Evolutionary conservation across 2,888 invertebrate genomes (phyloP), one percentile per base, ranked within the genome.

Genomic region (Macrosoma leucophasiata): DNA sequence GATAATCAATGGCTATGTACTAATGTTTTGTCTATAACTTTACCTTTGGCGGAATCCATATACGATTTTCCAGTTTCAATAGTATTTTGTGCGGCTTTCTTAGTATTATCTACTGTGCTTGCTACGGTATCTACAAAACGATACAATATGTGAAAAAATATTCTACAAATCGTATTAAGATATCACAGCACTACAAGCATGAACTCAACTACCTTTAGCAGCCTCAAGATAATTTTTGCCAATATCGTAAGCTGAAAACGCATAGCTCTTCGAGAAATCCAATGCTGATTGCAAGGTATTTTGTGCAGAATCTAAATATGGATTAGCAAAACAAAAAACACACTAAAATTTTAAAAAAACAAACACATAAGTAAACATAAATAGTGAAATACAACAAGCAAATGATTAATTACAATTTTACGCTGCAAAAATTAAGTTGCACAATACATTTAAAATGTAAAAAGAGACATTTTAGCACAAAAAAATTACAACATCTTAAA

Each of bases 81-180:
- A 17, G 82, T 73, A 37, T 62, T 63, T 48, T 78, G 75, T 19
- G 82, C 77, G 8, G 73, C 64, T 57, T 76, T 77, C 58, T 75
- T 82, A 44, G 81, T 75, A 44, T 50, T 73, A 61, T 79, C 78
- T 63, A 78, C 68, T 41, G 76, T 68, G 44, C 58, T 68, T 32
- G 66, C 55, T 47, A 74, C 57, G 18, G 68, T 58, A 56, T 76
- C 75, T 75, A 74, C 40, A 66, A 70, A 33, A 37, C 33, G 48
- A 34, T 24, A 34, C 28, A 41, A 29, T n/a, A n/a, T n/a, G n/a
- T n/a, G n/a, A n/a, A n/a, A n/a, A n/a, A n/a, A n/a, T n/a, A 7
- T 22, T 33, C 27, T 26, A 36, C 36, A 40, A 41, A 43, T 20
- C 11, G 14, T 24, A 7, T 8, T 21, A 8, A 21, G 14, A 12